phyloP scores from a whole-genome alignment of 2,888 invertebrate species.

The Lydus trimaculatus region DNA sequence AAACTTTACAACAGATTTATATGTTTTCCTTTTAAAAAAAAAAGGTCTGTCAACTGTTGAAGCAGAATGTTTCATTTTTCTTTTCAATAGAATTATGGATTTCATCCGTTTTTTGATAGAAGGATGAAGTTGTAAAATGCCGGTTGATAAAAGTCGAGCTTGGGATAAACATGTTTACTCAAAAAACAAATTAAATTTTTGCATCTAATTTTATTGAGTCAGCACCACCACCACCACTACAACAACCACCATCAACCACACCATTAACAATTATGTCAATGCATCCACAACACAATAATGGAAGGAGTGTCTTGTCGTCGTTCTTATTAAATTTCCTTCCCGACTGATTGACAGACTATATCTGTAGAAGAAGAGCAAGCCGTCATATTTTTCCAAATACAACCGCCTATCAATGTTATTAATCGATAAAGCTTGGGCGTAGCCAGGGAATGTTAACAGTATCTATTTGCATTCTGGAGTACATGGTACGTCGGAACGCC shows the following conservation, averaged over 20 bases:
- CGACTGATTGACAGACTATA: slow-evolving; percentile 35
- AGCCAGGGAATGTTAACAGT: slow-evolving; percentile 51
- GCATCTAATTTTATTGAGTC: slow-evolving; percentile 16
- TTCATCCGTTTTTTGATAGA: not conserved
- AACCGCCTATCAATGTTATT: slow-evolving; percentile 41
- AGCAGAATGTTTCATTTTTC: not conserved
- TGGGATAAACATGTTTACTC: slow-evolving; percentile 19
- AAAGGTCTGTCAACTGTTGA: not conserved
- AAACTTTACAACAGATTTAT: not conserved
- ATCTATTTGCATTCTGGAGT: slow-evolving; percentile 54
- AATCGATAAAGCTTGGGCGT: slow-evolving; percentile 51
- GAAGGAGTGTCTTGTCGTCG: slow-evolving; percentile 20
- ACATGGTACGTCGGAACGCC: slow-evolving; percentile 47
- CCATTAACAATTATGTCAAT: slow-evolving; percentile 20
- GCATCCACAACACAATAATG: slow-evolving; percentile 12
- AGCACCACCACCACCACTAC: too few species aligned
- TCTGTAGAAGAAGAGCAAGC: slow-evolving; percentile 26
- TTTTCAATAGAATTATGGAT: not conserved
- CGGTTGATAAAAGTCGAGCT: not conserved
- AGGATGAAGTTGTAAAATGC: not conserved
- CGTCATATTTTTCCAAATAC: slow-evolving; percentile 20
- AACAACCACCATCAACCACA: not conserved
- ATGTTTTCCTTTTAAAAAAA: not conserved
- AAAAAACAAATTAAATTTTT: slow-evolving; percentile 27
- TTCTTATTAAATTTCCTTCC: slow-evolving; percentile 26